These are phyloP conservation scores for Thereva nobilitata DNA, from an alignment of 2,888 invertebrate species.

Conservation along the genomic window DNA sequence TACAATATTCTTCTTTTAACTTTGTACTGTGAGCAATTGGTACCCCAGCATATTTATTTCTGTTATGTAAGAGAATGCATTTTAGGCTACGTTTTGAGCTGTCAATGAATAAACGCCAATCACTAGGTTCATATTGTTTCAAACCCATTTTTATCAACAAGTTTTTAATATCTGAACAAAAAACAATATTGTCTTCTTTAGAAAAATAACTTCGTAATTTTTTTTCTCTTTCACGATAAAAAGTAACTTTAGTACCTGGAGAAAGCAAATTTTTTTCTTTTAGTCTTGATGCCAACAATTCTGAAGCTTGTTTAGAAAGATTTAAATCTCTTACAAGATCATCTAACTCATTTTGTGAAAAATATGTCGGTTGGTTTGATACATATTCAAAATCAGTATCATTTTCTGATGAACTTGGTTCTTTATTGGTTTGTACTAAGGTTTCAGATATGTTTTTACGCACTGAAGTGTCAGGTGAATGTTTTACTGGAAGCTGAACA, in stretches of 20 bases:
- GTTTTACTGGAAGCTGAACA: too few relatives aligned
- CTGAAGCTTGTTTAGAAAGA: conserved; percentile 24
- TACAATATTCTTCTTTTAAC: too few relatives aligned
- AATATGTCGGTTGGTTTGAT: background rate
- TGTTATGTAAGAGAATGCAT: too few relatives aligned
- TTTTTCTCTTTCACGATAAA: background rate
- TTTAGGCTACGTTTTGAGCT: too few relatives aligned
- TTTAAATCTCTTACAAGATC: conserved; percentile 29
- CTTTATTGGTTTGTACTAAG: background rate
- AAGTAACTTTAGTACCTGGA: background rate
- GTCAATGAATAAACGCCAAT: too few relatives aligned
- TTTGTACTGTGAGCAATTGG: too few relatives aligned
- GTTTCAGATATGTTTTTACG: conserved; percentile 14
- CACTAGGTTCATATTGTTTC: too few relatives aligned
- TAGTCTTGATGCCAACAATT: conserved; percentile 32
- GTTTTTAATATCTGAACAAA: too few relatives aligned
- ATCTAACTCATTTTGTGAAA: conserved; percentile 21
- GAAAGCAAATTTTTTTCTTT: conserved; percentile 18
- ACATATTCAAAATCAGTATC: background rate
- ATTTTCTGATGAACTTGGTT: conserved; percentile 2
- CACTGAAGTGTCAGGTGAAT: too few relatives aligned
- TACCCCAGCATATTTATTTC: too few relatives aligned
- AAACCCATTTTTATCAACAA: too few relatives aligned
- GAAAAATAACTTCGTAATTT: background rate
- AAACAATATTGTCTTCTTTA: background rate